A percentile compares a stretch with the other conserved stretches of the same genome.
phyloP scores from a whole-genome alignment of 2,797 vertebrate genomes.

The Neostethus bicornis region DNA sequence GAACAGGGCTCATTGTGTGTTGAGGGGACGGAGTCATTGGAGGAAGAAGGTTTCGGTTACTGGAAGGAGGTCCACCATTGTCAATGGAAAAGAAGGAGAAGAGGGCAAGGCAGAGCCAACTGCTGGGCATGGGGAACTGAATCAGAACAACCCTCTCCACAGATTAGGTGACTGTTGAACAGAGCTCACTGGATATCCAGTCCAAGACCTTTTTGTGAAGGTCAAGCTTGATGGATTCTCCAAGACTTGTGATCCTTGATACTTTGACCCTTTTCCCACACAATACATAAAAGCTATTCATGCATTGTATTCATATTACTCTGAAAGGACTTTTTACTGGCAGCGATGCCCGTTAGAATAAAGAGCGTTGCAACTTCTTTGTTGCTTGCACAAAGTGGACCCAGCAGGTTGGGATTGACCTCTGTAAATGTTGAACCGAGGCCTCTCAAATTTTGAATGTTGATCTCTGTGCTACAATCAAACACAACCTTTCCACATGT shows the following conservation, averaged over 20 bases:
- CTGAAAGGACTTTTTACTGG: not conserved
- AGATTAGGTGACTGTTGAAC: conserved; percentile 72
- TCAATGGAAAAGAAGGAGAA: conserved; percentile 67
- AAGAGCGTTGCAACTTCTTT: too few species aligned
- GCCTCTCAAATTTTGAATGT: too few species aligned
- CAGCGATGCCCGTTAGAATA: too few species aligned
- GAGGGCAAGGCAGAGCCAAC: conserved; percentile 72
- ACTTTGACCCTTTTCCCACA: conserved; percentile 75
- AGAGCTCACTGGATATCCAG: conserved; percentile 59
- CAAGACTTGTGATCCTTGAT: conserved; percentile 54
- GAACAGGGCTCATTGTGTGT: conserved; percentile 77
- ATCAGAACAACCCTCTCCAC: conserved; percentile 57
- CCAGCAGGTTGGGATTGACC: too few species aligned
- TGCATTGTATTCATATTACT: conserved; percentile 14
- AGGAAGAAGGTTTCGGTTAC: conserved; percentile 80
- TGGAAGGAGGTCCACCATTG: conserved; percentile 71
- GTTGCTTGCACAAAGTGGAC: too few species aligned
- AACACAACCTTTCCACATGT: too few species aligned
- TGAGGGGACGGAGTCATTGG: conserved; percentile 73
- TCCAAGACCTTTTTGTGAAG: conserved; percentile 72
- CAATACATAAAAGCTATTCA: conserved; percentile 39
- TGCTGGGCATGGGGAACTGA: conserved; percentile 67
- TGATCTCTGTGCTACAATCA: too few species aligned
- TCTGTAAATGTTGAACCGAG: too few species aligned
- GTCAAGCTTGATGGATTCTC: conserved; percentile 74